Base-by-base conservation (phyloP, 2,888 invertebrate genomes). In the Gymnoscelis rufifasciata region DNA sequence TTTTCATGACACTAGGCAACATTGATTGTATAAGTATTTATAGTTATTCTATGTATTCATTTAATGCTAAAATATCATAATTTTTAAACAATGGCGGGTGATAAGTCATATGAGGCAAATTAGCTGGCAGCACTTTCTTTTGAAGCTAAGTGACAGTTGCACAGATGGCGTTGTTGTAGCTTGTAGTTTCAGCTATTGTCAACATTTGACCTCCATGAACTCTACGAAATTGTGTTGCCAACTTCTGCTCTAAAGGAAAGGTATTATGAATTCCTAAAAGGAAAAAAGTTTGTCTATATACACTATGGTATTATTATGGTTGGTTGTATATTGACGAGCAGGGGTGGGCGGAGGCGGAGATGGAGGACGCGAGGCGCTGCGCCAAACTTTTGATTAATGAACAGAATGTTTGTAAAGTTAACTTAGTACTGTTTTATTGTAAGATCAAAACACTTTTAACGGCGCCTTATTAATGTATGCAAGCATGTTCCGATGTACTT, bases 311-410 rank as follows among this genome's bases (percentile, higher is more conserved):
- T 51, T 29, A 47, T 47, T 54, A 53, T 56, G 45, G 65, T 56
- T 51, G 44, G 66, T 60, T 50, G 47, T 62, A 66, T 57, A 64
- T 54, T 49, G 47, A 49, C 56, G 60, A 56, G 57, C 53, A 64
- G 60, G 72, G 69, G 70, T 67, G 68, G 65, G 71, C 66, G 70
- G 71, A 55, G 66, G 65, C 58, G 64, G 62, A 74, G 74, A 69
- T 70, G 74, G 74, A 78, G 79, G 76, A 76, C 76, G 76, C 71
- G 76, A 78, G 76, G 73, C 68, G 74, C 78, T 83, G 87, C 83
- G 84, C 83, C 80, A 84, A 88, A 88, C 83, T 88, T 88, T 87
- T 88, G 88, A 88, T 87, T 87, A 88, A 88, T 88, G 86, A 84
- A 82, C 72, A 74, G 71, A 76, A 80, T 81, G 80, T 81, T 82